phyloP scores from a whole-genome alignment of 2,797 vertebrate species.

The Eulemur coronatus region DNA sequence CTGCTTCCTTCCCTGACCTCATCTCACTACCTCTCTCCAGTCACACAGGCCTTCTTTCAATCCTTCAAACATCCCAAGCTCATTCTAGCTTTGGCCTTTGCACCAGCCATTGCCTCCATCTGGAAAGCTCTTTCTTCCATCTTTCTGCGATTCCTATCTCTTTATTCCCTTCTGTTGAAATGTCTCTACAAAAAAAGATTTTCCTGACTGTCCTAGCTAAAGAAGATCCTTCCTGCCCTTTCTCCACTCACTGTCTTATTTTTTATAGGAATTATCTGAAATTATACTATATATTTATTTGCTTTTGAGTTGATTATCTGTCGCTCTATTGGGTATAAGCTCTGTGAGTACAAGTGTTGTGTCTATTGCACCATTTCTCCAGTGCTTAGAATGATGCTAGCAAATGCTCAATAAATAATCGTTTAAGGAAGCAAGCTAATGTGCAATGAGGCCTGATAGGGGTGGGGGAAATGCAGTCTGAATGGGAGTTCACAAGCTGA shows the following conservation, averaged over 20 bases:
- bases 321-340: background rate
- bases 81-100: background rate
- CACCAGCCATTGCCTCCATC: background rate
- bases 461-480: background rate
- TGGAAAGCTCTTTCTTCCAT: background rate
- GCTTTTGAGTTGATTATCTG: background rate
- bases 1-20: background rate
- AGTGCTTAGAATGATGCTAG: background rate
- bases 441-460: background rate
- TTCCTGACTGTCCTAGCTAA: background rate
- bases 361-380: background rate
- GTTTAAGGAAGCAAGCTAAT: background rate
- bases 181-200: background rate
- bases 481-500: background rate
- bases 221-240: background rate
- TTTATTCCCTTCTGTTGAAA: background rate
- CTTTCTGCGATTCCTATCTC: background rate
- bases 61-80: background rate
- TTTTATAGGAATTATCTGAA: background rate
- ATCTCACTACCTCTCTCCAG: background rate
- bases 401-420: background rate
- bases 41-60: background rate
- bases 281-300: background rate
- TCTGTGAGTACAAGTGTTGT: background rate
- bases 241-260: background rate